Base-by-base conservation (phyloP, 2,888 invertebrate genomes). In the Polietes domitor region DNA sequence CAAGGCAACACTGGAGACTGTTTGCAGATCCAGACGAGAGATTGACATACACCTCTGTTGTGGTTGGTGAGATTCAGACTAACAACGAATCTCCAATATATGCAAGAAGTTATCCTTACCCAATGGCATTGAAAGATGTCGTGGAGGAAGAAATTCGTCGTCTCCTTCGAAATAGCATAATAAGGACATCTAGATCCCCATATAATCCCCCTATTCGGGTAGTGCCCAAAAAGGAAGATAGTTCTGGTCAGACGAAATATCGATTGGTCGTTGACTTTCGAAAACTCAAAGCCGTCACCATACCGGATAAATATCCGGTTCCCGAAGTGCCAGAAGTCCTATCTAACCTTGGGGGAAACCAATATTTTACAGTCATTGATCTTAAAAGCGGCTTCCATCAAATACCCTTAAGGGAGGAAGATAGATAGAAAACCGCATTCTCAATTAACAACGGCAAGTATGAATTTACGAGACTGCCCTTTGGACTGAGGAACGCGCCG, bases 201-300 rank as follows among this genome's bases (percentile, higher is more conserved):
- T 80, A 77, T 15, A 80, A 77, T 58, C 80, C 80, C 15, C 85
- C 80, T 0, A 53, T 72, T 24, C 80, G 82, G 80, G 63, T 80
- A 15, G 77, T 85, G 4, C 77, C 58, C 6, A 77, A 85, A 28
- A 82, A 83, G 55, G 17, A 15, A 3, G 73, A 80, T n/a, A 1
- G n/a, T 3, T 43, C 71, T 0, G 77, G 65, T 1, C 24, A 73
- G 26, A 76, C 43, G 19, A 72, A 82, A 53, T 79, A 77, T 43
- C 24, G 77, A 9, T 1, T 79, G 2, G 74, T 73, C 7, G 61
- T 82, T 21, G 79, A 80, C 7, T 85, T 77, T 47, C 55, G 81
- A 15, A 85, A 73, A 53, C 41, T 84, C 17, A 83, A 82, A 43
- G 19, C 37, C 12, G 26, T 84, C n/a, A 80, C 75, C 12, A 75